Percentiles rank a stretch among this genome's conserved stretches.
These are phyloP conservation scores for Ruditapes philippinarum DNA, from an alignment of 1,140 invertebrate species.

Conservation along the genomic window DNA sequence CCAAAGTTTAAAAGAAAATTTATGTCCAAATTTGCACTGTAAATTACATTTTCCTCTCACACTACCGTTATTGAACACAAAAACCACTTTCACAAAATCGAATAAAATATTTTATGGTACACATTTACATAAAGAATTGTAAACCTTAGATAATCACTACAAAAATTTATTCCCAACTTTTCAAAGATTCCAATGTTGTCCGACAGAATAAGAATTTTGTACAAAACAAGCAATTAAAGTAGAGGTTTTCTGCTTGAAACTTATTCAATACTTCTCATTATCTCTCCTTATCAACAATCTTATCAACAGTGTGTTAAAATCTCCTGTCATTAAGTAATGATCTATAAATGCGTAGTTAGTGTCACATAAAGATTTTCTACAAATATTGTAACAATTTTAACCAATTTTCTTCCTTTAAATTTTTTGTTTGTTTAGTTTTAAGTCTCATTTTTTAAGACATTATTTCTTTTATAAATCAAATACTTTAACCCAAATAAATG, in stretches of 20 bases:
- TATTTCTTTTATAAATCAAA: too few relatives aligned
- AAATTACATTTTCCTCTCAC: background rate
- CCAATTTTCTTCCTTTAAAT: too few relatives aligned
- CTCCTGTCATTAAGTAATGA: background rate
- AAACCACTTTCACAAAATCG: background rate
- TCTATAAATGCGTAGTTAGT: background rate
- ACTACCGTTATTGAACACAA: background rate
- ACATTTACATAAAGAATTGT: background rate
- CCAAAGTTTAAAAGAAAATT: background rate
- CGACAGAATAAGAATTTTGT: background rate
- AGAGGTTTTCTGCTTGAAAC: background rate
- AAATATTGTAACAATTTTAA: background rate
- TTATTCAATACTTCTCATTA: background rate
- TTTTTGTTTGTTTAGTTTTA: too few relatives aligned
- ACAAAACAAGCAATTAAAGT: background rate
- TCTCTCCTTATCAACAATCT: background rate
- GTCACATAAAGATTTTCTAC: background rate
- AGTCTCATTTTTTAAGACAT: too few relatives aligned
- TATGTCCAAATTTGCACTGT: background rate
- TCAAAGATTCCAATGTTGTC: background rate
- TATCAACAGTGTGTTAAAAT: background rate
- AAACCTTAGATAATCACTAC: background rate
- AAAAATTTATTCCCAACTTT: background rate
- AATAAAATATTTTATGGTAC: constrained; percentile 21
- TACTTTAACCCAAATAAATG: too few relatives aligned